These are phyloP conservation scores for Sylvicola fuscatus DNA, from an alignment of 2,888 invertebrate genomes.

Conservation along the genomic window DNA sequence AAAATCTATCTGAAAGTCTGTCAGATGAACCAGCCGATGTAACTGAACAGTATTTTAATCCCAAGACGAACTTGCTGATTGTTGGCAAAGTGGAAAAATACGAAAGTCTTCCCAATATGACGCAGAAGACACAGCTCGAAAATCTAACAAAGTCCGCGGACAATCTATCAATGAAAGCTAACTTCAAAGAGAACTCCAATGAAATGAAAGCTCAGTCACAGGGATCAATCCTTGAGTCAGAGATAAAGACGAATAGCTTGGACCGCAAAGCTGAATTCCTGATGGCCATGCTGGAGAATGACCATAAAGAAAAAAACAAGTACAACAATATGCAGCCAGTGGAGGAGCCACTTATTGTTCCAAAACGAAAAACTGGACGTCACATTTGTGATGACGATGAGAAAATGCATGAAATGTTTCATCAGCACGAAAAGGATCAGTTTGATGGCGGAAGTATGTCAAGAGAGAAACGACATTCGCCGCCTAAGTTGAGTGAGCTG, in stretches of 20 bases:
- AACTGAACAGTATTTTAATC: background rate
- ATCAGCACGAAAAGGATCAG: conserved; percentile 3
- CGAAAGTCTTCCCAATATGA: background rate
- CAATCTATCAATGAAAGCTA: background rate
- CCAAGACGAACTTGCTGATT: background rate
- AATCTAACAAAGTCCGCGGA: background rate
- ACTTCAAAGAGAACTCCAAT: background rate
- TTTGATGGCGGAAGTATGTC: background rate
- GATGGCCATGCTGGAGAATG: conserved; percentile 4
- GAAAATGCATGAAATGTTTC: conserved; percentile 1
- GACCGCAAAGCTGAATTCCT: conserved; percentile 7
- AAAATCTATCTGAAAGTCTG: conserved; percentile 9
- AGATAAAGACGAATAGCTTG: conserved; percentile 4
- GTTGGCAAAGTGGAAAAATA: background rate
- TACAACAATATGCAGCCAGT: conserved; percentile 6
- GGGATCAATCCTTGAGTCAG: conserved; percentile 5
- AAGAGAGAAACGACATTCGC: background rate
- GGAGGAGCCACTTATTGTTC: conserved; percentile 9
- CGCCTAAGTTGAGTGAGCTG: conserved; percentile 4
- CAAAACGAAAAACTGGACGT: conserved; percentile 4
- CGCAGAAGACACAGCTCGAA: background rate
- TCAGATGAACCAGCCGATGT: conserved; percentile 7
- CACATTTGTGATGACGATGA: conserved; percentile 8
- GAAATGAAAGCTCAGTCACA: background rate
- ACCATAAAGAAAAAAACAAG: conserved; percentile 1